Base-by-base conservation (phyloP, 2,797 vertebrate species). In the Garrulus glandarius region DNA sequence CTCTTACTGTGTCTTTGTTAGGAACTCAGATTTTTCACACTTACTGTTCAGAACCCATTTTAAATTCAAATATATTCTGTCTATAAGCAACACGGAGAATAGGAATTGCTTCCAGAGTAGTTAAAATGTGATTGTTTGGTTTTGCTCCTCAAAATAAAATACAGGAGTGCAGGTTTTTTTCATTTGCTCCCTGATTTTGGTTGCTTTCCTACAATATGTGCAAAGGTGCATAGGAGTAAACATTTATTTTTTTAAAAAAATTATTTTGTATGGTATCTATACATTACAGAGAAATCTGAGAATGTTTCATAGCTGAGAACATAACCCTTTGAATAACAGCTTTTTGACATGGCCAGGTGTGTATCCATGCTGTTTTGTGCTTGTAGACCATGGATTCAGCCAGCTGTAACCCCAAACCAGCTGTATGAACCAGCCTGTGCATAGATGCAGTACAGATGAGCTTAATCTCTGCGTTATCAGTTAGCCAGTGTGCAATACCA, bases 51-150 rank as follows among this genome's bases (percentile, higher is more conserved):
- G 4, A 93, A 80, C 41, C 8, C 27, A 29, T 87, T 94, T 95
- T 61, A 79, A 91, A 72, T 88, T 86, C 50, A 81, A 86, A 75
- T 44, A 15, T 71, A 53, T 17, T 72, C 65, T 67, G 6, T 85
- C 87, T 68, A 13, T 84, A 82, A 79, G 34, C 43, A 61, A 41
- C 63, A 34, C 18, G 22, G 52, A 65, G 59, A 79, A 59, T 4
- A 84, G 41, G 50, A 76, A 37, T 92, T 79, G 26, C 59, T 37
- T 87, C 87, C 72, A 23, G 34, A 82, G 19, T 41, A 29, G 17
- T 86, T 88, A 63, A 83, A 78, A 56, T 72, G 34, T 39, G 50
- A 32, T 78, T 44, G 43, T 47, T 85, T 7, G 1, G 19, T 93
- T 92, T 68, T 81, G 27, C 36, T 79, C 44, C 52, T 82, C 7